phyloP scores from a whole-genome alignment of 2,797 vertebrate species.

The Semotilus atromaculatus region DNA sequence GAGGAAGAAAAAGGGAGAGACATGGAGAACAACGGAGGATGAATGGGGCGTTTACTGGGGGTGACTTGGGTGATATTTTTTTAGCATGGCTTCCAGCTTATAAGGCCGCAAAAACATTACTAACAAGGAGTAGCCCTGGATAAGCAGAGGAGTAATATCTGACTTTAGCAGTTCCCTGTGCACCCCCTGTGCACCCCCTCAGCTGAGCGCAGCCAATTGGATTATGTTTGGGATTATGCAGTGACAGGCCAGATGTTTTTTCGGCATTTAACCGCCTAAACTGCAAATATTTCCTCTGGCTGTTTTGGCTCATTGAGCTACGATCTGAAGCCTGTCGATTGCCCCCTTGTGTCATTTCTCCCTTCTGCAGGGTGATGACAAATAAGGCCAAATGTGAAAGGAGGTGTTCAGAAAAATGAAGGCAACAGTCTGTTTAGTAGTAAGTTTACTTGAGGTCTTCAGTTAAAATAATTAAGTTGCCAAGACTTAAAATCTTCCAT shows the following conservation, averaged over 20 bases:
- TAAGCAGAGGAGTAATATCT: slow-evolving; percentile 44
- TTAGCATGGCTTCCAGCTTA: slow-evolving; percentile 58
- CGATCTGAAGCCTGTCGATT: slow-evolving; percentile 12
- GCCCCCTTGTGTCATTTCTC: slow-evolving; percentile 24
- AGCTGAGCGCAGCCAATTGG: slow-evolving; percentile 45
- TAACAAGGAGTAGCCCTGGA: slow-evolving; percentile 60
- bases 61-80: slow-evolving; percentile 68
- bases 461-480: not conserved
- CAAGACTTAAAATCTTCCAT: not conserved
- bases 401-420: slow-evolving; percentile 10
- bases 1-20: slow-evolving; percentile 33
- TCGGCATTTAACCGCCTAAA: slow-evolving; percentile 20
- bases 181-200: slow-evolving; percentile 54
- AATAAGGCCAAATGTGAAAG: slow-evolving; percentile 32
- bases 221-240: slow-evolving; percentile 54
- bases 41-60: slow-evolving; percentile 72
- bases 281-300: slow-evolving; percentile 50
- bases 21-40: slow-evolving; percentile 52
- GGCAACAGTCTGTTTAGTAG: not conserved
- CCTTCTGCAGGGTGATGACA: slow-evolving; percentile 26
- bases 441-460: not conserved
- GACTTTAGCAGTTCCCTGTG: slow-evolving; percentile 17
- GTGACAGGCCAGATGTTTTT: slow-evolving; percentile 51
- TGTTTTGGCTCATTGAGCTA: not conserved
- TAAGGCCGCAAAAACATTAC: slow-evolving; percentile 51